Conservation (phyloP, 64 coral and sea anemone genomes). For the Hydrozoanthus tunicans region DNA sequence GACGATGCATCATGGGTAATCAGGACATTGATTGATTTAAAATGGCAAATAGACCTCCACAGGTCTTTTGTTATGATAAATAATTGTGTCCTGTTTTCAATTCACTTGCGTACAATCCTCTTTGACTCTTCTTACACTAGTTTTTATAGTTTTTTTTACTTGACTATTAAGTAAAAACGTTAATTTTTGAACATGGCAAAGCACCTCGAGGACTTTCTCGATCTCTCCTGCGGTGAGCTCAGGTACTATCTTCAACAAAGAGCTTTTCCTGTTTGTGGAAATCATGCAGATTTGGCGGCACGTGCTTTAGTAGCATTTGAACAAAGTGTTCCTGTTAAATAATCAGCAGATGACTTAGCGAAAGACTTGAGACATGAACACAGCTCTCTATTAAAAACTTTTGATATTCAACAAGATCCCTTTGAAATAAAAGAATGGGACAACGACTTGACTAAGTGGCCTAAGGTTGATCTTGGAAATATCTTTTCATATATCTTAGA, state of each 20-base stretch:
- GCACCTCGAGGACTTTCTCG: conserved; percentile 29
- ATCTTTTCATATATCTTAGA: conserved; percentile 62
- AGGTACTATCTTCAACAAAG: conserved; percentile 18
- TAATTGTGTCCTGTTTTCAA: too few relatives aligned
- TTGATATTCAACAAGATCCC: conserved; percentile 35
- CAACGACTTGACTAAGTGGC: conserved; percentile 60
- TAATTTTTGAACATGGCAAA: neutral
- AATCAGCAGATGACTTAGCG: conserved; percentile 13
- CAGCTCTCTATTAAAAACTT: neutral
- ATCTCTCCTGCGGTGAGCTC: neutral
- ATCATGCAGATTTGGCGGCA: conserved; percentile 30
- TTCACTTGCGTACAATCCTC: too few relatives aligned
- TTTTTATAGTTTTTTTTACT: too few relatives aligned
- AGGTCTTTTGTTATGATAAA: too few relatives aligned
- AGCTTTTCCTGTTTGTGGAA: neutral
- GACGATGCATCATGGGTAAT: neutral
- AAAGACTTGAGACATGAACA: conserved; percentile 43
- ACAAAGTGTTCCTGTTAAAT: neutral
- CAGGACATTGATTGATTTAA: too few relatives aligned
- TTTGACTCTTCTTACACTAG: too few relatives aligned
- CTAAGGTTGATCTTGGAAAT: conserved; percentile 40
- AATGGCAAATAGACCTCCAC: too few relatives aligned
- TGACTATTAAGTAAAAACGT: too few relatives aligned
- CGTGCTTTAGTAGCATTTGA: conserved; percentile 32
- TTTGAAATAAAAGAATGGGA: conserved; percentile 49